Percentiles rank a stretch among this genome's conserved stretches.
Conservation (phyloP, 2,888 invertebrate genomes). For the Mongoloraphidia duomilia region DNA sequence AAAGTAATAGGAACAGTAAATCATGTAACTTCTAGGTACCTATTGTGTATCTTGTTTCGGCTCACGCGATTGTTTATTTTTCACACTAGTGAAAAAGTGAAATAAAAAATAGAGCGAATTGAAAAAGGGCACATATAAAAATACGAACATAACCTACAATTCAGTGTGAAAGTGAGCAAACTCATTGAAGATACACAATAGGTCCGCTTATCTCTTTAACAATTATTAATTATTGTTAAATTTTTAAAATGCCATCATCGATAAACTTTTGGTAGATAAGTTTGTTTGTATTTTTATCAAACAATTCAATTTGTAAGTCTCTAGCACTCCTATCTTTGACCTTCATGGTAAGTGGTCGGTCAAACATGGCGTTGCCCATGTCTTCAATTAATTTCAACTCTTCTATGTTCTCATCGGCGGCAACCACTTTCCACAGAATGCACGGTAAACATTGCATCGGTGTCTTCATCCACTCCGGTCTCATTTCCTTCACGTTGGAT, state of each 20-base stretch:
- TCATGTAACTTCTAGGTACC: too few relatives aligned
- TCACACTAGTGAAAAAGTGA: too few relatives aligned
- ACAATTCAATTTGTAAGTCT: background rate
- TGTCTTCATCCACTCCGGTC: slow-evolving; percentile 32
- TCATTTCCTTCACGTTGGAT: slow-evolving; percentile 34
- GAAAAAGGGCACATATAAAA: too few relatives aligned
- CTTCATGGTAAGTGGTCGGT: background rate
- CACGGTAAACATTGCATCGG: slow-evolving; percentile 28
- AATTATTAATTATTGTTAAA: too few relatives aligned
- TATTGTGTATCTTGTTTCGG: too few relatives aligned
- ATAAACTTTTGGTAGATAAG: slow-evolving; percentile 3
- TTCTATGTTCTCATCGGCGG: background rate
- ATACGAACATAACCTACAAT: too few relatives aligned
- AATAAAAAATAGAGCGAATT: too few relatives aligned
- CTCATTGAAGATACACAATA: too few relatives aligned
- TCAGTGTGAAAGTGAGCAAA: too few relatives aligned
- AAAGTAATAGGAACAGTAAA: too few relatives aligned
- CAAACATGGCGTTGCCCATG: background rate
- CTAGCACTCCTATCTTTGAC: background rate
- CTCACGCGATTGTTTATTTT: too few relatives aligned
- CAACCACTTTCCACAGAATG: background rate
- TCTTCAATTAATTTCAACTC: background rate
- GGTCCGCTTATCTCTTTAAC: too few relatives aligned
- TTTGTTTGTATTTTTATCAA: background rate
- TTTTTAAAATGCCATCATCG: background rate